Evolutionary conservation across 2,888 invertebrate species (phyloP).

Genomic region (Drepana falcataria): DNA sequence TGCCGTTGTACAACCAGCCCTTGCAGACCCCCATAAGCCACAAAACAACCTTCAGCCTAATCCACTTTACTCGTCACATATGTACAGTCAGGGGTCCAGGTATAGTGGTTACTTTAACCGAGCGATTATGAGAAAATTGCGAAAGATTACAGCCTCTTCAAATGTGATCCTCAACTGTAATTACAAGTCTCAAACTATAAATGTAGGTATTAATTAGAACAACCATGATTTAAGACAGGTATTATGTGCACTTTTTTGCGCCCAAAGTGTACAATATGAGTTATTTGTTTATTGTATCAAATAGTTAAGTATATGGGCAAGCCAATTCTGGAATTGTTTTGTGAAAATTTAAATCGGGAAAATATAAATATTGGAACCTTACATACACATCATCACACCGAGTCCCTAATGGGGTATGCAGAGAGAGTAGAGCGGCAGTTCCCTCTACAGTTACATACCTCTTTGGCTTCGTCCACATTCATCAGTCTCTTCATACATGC

Average conservation of each 20-base stretch:
- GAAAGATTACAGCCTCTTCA: conserved; percentile 60
- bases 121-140: conserved; percentile 74
- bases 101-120: conserved; percentile 44
- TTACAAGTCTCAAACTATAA: conserved; percentile 64
- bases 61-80: conserved; percentile 8
- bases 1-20: conserved; percentile 45
- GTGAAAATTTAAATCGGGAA: neutral
- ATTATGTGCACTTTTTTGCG: conserved; percentile 21
- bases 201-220: conserved; percentile 59
- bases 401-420: too few species aligned
- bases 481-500: too few species aligned
- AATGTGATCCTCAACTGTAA: conserved; percentile 61
- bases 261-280: conserved; percentile 18
- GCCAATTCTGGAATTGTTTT: neutral
- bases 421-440: too few species aligned
- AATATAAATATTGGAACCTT: too few species aligned
- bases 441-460: too few species aligned
- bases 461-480: too few species aligned
- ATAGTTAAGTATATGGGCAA: neutral
- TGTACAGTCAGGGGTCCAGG: conserved; percentile 35
- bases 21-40: conserved; percentile 34
- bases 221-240: conserved; percentile 46
- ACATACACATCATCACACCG: too few species aligned
- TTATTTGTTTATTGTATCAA: conserved; percentile 17
- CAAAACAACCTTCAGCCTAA: conserved; percentile 10